These are phyloP conservation scores for Yponomeuta plumbellus DNA, from an alignment of 2,888 invertebrate species.

Conservation along the genomic window DNA sequence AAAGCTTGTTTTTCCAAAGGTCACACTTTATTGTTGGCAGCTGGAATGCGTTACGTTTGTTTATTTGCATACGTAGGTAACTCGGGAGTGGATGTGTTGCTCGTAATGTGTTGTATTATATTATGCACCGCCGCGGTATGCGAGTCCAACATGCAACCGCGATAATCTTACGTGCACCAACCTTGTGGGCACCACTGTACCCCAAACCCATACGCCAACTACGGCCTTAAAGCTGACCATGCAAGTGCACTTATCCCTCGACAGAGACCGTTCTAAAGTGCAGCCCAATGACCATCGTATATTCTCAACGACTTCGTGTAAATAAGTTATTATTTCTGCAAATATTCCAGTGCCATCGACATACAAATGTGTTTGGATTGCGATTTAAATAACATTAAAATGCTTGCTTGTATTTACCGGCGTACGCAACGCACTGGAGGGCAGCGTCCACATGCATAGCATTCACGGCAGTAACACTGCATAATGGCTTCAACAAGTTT, in stretches of 20 bases:
- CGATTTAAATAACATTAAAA: conserved; percentile 31
- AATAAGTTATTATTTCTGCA: conserved; percentile 57
- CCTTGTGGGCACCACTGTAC: neutral
- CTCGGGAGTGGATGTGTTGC: conserved; percentile 55
- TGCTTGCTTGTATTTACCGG: conserved; percentile 5
- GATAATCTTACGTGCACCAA: conserved; percentile 51
- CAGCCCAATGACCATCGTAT: neutral
- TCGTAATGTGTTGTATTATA: conserved; percentile 69
- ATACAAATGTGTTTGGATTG: conserved; percentile 45
- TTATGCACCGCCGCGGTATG: conserved; percentile 44
- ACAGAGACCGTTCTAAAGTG: neutral
- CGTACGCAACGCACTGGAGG: neutral
- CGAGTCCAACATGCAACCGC: conserved; percentile 62
- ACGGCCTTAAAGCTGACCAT: neutral
- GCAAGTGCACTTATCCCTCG: neutral
- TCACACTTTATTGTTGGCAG: neutral
- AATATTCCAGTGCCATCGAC: conserved; percentile 50
- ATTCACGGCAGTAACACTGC: neutral
- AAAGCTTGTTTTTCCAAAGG: neutral
- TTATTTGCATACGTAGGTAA: conserved; percentile 56
- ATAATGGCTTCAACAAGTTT: neutral
- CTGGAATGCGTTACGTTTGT: conserved; percentile 4
- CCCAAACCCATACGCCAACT: neutral
- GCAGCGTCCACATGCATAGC: neutral
- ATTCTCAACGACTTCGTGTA: conserved; percentile 42